Base-by-base conservation (phyloP, 1,140 invertebrate species). In the Pseudomyrmex flavicornis region DNA sequence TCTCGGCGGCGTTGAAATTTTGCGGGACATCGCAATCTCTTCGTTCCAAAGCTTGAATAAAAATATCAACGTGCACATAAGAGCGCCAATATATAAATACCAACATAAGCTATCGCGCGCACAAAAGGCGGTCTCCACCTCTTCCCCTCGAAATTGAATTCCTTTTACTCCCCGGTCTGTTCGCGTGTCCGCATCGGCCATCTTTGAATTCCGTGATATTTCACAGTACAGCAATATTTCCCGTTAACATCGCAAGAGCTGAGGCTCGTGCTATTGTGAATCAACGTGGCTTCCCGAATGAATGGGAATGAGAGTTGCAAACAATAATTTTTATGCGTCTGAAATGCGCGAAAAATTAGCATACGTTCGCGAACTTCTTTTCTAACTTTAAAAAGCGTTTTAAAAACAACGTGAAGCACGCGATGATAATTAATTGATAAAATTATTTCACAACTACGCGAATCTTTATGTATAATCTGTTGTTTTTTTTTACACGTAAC, bases 131-230 rank as follows among this genome's bases (percentile, higher is more conserved):
- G 26, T 26, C 79, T 22, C 22, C 46, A 22, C 46, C 66, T 68
- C 68, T 26, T 20, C 79, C 22, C 22, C 46, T 44, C 50, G 75
- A 89, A 89, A 89, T 88, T 89, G 88, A 87, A 85, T 83, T 86
- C 75, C 88, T 89, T 84, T 90, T 88, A 73, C 88, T 69, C 70
- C 5, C 35, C n/a, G 35, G 10, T 50, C 9, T 26, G 76, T 17
- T 83, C 48, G 59, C 63, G 56, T 73, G 69, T 83, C 68, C 82
- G 59, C 44, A 61, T 86, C 72, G 88, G 83, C 89, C 75, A 90
- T 87, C 77, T 88, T 89, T 82, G 85, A 91, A 92, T 92, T 92
- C 88, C 85, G 50, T 80, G 82, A 89, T 90, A 88, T 90, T 90
- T 89, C 82, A 82, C 79, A 65, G 84, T 85, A 86, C 87, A 83